Base-by-base conservation (phyloP, 1,140 invertebrate species). In the Microplitis mediator region DNA sequence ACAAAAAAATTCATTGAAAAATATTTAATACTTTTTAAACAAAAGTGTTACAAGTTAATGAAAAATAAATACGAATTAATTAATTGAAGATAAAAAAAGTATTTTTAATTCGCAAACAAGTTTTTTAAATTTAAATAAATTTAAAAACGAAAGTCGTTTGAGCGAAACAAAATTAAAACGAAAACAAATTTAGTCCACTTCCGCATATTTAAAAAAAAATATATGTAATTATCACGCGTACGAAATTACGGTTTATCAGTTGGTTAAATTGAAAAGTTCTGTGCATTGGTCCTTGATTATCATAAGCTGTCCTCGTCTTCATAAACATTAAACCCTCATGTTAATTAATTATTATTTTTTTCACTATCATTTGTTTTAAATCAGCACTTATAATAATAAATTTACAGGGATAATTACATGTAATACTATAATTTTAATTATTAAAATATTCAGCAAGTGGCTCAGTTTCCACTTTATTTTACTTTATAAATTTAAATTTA, bases 331-430 rank as follows among this genome's bases (percentile, higher is more conserved):
- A 39, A 39, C 39, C 39, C 39, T 5, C 39, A 5, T 39, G 39
- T 6, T 39, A 23, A 23, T 39, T 23, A 13, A 56, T 23, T 52
- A 71, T 71, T 62, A 71, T 65, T 75, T 71, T 54, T 50, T 36
- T 75, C 58, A 75, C 65, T 58, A 23, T 62, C 63, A 31, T 69
- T 60, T 64, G 35, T 50, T 34, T 73, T 76, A 67, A 68, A 45
- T 73, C 79, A 76, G 77, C 39, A 74, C 54, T 78, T 82, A 74
- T 52, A 56, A 51, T 45, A 82, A 85, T 87, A 86, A 86, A 85
- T 87, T 86, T 23, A 85, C 84, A 86, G 83, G 85, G 85, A 86
- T 87, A 86, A 71, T 87, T 87, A 87, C 85, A 86, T 80, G 84
- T 86, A 86, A 86, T 86, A 85, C 84, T 85, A 85, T 76, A 80